Conservation (phyloP, 2,113 vertebrate species). For the Dunckerocampus dactyliophorus region DNA sequence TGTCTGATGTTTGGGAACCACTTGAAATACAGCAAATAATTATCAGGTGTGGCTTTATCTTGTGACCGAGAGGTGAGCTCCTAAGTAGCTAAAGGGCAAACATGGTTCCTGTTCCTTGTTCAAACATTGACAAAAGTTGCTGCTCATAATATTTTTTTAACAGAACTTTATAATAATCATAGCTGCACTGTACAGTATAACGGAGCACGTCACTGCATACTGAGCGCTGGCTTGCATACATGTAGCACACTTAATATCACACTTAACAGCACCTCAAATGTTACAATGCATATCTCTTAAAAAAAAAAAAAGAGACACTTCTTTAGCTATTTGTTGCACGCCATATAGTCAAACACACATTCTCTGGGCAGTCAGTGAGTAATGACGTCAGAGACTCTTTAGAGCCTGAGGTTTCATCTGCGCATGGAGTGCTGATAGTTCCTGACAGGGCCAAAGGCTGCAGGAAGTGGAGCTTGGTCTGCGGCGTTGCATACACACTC, state of each 20-base stretch:
- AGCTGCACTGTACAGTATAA: background rate
- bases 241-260: too few relatives aligned
- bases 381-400: background rate
- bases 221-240: background rate
- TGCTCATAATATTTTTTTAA: background rate
- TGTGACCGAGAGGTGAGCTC: background rate
- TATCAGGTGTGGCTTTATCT: background rate
- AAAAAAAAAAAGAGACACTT: background rate
- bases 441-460: constrained; percentile 40
- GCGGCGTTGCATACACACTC: constrained; percentile 17
- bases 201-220: background rate
- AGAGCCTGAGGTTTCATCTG: constrained; percentile 25
- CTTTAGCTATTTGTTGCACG: background rate
- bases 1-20: too few relatives aligned
- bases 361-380: constrained; percentile 4
- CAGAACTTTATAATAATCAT: too few relatives aligned
- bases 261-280: too few relatives aligned
- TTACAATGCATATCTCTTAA: background rate
- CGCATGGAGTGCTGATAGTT: constrained; percentile 31
- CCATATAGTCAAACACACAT: constrained; percentile 1
- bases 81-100: background rate
- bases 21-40: too few relatives aligned
- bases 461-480: constrained; percentile 23
- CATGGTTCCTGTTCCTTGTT: background rate
- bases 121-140: constrained; percentile 9